phyloP scores from a whole-genome alignment of 35 echinoderm and acorn worm species.

The Acanthaster planci region DNA sequence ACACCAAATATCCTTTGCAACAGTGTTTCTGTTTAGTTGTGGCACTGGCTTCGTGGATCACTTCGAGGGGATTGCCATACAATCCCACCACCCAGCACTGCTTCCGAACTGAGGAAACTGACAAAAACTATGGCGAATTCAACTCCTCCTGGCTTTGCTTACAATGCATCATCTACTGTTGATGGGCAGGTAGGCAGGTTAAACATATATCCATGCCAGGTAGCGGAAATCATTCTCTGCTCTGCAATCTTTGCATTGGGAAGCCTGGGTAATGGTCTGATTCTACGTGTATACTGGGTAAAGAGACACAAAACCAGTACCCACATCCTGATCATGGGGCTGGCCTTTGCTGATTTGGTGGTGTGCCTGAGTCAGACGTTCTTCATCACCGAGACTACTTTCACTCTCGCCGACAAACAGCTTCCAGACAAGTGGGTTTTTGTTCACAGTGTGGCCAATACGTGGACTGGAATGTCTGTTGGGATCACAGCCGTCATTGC shows the following conservation, averaged over 20 bases:
- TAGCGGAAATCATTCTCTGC: too few relatives aligned
- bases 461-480: neutral
- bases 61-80: too few relatives aligned
- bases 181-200: too few relatives aligned
- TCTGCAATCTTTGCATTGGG: neutral
- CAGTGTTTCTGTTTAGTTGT: too few relatives aligned
- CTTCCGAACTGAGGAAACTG: too few relatives aligned
- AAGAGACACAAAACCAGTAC: conserved; percentile 5
- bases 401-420: neutral
- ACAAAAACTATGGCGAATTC: too few relatives aligned
- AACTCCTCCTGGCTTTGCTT: too few relatives aligned
- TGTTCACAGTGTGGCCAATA: neutral
- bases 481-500: neutral
- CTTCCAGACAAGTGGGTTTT: neutral
- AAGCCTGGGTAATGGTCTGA: neutral
- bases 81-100: too few relatives aligned
- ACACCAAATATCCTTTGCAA: too few relatives aligned
- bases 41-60: too few relatives aligned
- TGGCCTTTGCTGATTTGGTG: neutral
- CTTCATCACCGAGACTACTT: neutral
- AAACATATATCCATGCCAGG: too few relatives aligned
- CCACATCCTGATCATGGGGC: conserved; percentile 6
- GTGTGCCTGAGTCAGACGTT: neutral
- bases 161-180: too few relatives aligned
- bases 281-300: neutral